Evolutionary conservation across 2,797 vertebrate species (phyloP).

Genomic region (Myotis vivesi): DNA sequence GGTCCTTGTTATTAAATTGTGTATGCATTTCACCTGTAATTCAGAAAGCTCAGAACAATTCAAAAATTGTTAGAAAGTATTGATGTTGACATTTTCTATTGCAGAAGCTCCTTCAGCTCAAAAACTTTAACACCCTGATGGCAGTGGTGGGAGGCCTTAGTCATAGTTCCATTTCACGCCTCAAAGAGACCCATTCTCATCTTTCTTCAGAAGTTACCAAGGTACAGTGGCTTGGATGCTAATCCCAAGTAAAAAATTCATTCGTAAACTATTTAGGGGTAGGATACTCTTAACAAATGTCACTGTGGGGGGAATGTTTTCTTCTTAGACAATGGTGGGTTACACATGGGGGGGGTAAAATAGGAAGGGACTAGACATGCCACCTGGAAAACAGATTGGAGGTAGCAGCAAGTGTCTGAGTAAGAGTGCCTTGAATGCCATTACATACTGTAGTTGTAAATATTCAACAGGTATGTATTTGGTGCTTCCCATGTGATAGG

Average conservation of each 20-base stretch:
- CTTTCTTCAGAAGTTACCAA: slow-evolving; percentile 94
- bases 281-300: not conserved
- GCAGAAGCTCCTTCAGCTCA: slow-evolving; percentile 95
- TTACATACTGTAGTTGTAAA: not conserved
- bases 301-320: not conserved
- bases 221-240: slow-evolving; percentile 82
- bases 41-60: not conserved
- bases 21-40: not conserved
- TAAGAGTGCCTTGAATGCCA: not conserved
- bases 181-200: slow-evolving; percentile 95
- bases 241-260: not conserved
- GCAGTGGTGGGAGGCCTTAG: slow-evolving; percentile 96
- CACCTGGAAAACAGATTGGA: not conserved
- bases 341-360: not conserved
- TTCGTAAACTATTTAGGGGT: not conserved
- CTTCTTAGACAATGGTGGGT: not conserved
- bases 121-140: slow-evolving; percentile 99
- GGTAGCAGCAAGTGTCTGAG: not conserved
- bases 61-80: not conserved
- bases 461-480: slow-evolving; percentile 36
- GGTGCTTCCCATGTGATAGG: not conserved
- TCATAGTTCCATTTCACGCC: slow-evolving; percentile 96
- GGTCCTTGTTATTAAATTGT: slow-evolving; percentile 21
- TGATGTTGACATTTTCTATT: slow-evolving; percentile 63
- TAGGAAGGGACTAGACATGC: not conserved